Conservation (phyloP, 2,113 vertebrate genomes). For the Phyllopteryx taeniolatus region DNA sequence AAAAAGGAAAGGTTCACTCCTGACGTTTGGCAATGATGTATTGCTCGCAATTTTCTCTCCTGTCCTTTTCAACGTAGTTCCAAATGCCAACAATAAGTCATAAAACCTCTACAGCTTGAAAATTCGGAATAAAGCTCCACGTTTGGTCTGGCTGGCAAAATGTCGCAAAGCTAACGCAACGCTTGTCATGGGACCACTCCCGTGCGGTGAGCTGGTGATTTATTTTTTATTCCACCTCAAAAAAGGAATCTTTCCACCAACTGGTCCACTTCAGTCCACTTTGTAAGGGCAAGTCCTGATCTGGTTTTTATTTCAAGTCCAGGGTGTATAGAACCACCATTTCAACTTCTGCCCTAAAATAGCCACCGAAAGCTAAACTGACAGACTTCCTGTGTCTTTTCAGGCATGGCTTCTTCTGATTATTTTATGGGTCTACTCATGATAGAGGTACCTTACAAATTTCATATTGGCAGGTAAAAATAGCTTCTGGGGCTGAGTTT, state of each 20-base stretch:
- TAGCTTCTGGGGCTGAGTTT: neutral
- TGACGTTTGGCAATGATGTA: conserved; percentile 7
- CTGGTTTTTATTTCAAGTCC: neutral
- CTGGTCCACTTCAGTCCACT: neutral
- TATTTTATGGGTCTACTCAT: neutral
- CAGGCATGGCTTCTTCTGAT: neutral
- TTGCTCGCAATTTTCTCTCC: conserved; percentile 2
- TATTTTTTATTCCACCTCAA: neutral
- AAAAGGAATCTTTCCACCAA: neutral
- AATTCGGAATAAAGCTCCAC: neutral
- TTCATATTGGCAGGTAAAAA: too few relatives aligned
- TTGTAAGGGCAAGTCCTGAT: neutral
- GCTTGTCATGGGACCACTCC: neutral
- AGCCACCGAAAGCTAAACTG: neutral
- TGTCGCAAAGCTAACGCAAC: neutral
- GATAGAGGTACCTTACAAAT: too few relatives aligned
- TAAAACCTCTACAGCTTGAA: neutral
- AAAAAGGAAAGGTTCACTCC: neutral
- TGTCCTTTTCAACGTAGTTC: conserved; percentile 10
- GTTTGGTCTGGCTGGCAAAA: conserved; percentile 1
- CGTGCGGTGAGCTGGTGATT: neutral
- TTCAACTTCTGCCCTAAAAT: neutral
- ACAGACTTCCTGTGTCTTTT: neutral
- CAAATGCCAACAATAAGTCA: conserved; percentile 7
- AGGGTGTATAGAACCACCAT: neutral